Evolutionary conservation across 2,797 vertebrate genomes (phyloP).

Genomic region (Anisognathus igniventris): DNA sequence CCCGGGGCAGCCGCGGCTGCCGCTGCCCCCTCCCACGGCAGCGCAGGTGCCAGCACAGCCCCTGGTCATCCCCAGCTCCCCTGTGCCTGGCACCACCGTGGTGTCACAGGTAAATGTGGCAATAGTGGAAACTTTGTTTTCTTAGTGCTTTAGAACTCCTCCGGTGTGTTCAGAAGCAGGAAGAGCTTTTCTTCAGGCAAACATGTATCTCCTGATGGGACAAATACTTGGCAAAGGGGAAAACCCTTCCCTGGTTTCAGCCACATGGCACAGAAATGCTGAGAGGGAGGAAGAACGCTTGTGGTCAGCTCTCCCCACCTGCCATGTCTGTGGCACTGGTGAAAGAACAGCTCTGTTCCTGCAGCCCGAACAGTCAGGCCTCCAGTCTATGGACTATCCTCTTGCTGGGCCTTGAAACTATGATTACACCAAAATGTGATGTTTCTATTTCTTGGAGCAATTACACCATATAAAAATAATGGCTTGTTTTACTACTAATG

Average conservation of each 20-base stretch:
- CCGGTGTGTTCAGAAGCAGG: not conserved
- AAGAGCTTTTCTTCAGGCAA: not conserved
- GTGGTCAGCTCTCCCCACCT: not conserved
- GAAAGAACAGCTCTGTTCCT: not conserved
- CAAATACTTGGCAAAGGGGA: not conserved
- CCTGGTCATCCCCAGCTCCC: slow-evolving; percentile 61
- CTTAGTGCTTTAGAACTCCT: not conserved
- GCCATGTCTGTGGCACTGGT: not conserved
- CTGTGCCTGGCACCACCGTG: slow-evolving; percentile 75
- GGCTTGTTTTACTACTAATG: not conserved
- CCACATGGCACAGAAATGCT: not conserved
- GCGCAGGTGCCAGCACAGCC: slow-evolving; percentile 55
- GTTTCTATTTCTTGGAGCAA: not conserved
- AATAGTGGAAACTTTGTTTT: not conserved
- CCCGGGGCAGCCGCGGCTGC: slow-evolving; percentile 67
- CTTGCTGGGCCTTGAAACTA: not conserved
- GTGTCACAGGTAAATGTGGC: slow-evolving; percentile 77
- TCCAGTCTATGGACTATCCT: not conserved
- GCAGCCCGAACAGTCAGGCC: not conserved
- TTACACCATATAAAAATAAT: not conserved
- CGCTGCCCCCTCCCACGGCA: slow-evolving; percentile 55
- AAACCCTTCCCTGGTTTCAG: not conserved
- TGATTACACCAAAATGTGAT: not conserved
- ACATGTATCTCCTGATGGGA: fast-evolving
- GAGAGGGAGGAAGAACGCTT: not conserved